Evolutionary conservation across 2,888 invertebrate genomes (phyloP), one percentile per base, ranked within the genome.

Genomic region (Mimachlamys varia): DNA sequence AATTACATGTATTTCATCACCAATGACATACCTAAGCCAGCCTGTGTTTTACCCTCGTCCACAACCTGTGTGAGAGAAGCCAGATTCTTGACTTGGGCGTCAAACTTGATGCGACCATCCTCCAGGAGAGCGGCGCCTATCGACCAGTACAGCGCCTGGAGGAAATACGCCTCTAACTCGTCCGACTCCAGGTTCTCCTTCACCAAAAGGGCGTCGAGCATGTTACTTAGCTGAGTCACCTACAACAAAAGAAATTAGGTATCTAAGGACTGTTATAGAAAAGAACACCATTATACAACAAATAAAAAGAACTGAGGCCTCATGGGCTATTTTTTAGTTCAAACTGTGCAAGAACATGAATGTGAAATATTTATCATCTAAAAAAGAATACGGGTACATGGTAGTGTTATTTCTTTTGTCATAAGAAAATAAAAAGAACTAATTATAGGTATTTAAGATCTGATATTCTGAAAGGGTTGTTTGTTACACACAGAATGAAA

Each of bases 61-160:
- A 98, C 98, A 90, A 98, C 97, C 0, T 98, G 97, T 96, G 98
- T 97, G 96, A 98, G 93, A 7, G 96, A 95, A 97, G 13, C 98
- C 98, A 93, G 97, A 97, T n/a, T 97, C 97, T 99, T 99, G 93
- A 98, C 97, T 95, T 98, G 98, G 33, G 97, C 97, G 96, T 99
- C 99, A 96, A 99, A 99, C 91, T 98, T 97, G 1, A 97, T 95
- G 12, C 98, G 97, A 13, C 98, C 98, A 88, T 98, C 97, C 91
- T 98, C 98, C 0, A 98, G 96, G 10, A 99, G 97, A 0, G 98
- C 97, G 0, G 98, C 98, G 0, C 99, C 99, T 13, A 99, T 96
- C 0, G 99, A 99, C 97, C 98, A 98, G 96, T 98, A 98, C 94
- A 98, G 97, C 0, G 98, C 97, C 97, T 98, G 97, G 15, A 98